phyloP scores from a whole-genome alignment of 2,888 invertebrate species.

The Ennomos quercinarius region DNA sequence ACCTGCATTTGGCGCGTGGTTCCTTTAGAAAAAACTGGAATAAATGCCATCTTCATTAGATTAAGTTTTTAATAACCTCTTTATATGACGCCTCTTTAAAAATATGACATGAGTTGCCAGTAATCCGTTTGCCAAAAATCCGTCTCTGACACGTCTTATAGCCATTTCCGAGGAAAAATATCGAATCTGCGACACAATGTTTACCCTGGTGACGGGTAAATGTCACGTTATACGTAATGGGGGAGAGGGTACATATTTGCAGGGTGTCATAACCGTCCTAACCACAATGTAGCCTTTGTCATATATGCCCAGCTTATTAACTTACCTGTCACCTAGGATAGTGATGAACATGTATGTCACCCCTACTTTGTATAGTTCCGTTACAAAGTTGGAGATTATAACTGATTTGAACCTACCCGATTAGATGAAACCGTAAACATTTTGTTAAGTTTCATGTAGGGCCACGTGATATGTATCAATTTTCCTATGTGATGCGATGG shows the following conservation, averaged over 20 bases:
- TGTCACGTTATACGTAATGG: conserved; percentile 9
- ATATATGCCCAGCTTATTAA: conserved; percentile 13
- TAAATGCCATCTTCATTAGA: too few relatives aligned
- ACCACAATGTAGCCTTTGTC: conserved; percentile 5
- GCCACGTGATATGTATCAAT: conserved; percentile 5
- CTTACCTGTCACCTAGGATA: conserved; percentile 11
- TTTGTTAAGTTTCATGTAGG: background rate
- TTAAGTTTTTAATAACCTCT: too few relatives aligned
- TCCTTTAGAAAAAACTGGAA: too few relatives aligned
- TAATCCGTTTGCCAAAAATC: conserved; percentile 5
- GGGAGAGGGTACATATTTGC: conserved; percentile 10
- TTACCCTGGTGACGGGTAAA: conserved; percentile 11
- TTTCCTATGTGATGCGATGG: conserved; percentile 1
- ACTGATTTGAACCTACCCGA: too few relatives aligned
- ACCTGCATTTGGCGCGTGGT: too few relatives aligned
- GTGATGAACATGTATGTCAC: background rate
- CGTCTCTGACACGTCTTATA: background rate
- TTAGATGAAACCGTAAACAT: too few relatives aligned
- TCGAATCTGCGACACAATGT: conserved; percentile 4
- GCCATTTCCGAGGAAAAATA: conserved; percentile 11
- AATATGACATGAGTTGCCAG: too few relatives aligned
- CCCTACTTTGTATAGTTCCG: too few relatives aligned
- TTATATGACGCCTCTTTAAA: too few relatives aligned
- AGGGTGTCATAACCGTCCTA: conserved; percentile 9
- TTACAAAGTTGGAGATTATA: too few relatives aligned